These are phyloP conservation scores for Branchinecta lindahli DNA, from an alignment of 1,140 invertebrate genomes.

Conservation along the genomic window DNA sequence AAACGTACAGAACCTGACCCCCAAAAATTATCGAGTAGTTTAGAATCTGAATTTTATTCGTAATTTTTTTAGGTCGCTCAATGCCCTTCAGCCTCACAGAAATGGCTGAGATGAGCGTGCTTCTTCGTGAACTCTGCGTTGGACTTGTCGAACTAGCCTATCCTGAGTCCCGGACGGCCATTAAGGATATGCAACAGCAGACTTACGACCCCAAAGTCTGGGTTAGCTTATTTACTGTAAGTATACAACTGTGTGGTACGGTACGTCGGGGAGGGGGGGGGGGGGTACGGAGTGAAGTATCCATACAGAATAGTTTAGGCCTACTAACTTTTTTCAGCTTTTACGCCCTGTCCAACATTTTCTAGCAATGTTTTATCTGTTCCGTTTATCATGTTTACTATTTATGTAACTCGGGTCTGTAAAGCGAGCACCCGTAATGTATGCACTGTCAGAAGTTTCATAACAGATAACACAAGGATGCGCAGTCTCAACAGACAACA, in stretches of 20 bases:
- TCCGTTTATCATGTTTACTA: too few relatives aligned
- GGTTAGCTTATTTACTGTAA: neutral
- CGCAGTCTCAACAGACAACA: too few relatives aligned
- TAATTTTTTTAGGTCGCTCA: constrained; percentile 15
- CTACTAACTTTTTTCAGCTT: too few relatives aligned
- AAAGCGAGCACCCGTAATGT: too few relatives aligned
- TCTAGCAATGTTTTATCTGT: too few relatives aligned
- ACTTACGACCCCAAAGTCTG: constrained; percentile 16
- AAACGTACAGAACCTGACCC: too few relatives aligned
- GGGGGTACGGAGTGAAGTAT: too few relatives aligned
- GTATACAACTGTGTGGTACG: neutral
- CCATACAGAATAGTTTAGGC: too few relatives aligned
- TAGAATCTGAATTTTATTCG: neutral
- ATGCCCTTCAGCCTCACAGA: constrained; percentile 38
- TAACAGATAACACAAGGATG: too few relatives aligned
- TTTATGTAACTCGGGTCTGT: too few relatives aligned
- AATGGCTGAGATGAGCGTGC: constrained; percentile 33
- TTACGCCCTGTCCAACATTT: too few relatives aligned
- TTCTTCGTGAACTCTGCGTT: constrained; percentile 53
- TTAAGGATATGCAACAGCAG: constrained; percentile 28
- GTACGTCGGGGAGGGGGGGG: neutral
- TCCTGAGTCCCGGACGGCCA: constrained; percentile 50
- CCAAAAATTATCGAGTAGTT: neutral
- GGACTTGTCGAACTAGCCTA: constrained; percentile 79
- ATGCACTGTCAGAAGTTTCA: too few relatives aligned